Evolutionary conservation across 1,140 invertebrate genomes (phyloP), one percentile per base, ranked within the genome.

Genomic region (Drosophila eugracilis): DNA sequence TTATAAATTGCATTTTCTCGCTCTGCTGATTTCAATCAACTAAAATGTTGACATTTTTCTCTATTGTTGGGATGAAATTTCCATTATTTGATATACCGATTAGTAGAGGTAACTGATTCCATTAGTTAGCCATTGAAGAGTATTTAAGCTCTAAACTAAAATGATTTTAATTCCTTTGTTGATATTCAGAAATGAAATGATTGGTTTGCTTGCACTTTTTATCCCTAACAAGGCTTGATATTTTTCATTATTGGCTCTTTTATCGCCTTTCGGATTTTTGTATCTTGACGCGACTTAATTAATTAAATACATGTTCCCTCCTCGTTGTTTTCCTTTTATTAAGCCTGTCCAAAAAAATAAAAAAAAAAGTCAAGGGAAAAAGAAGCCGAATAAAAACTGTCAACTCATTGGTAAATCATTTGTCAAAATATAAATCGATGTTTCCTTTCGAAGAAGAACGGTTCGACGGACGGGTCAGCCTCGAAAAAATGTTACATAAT

Each of bases 391-490:
- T 41, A 58, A 83, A 86, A 75, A 78, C 52, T 86, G 83, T 86
- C 83, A 86, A 86, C 78, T 86, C 83, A 86, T 88, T 88, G 73
- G 73, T 72, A 65, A 69, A 83, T 86, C 83, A 86, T 86, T 86
- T 86, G 83, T 86, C 83, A 86, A 86, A 88, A 86, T 86, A 88
- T 88, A 85, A 85, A 86, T 81, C 81, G 81, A 84, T 70, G 66
- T 58, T 66, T 72, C 60, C 62, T 28, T 58, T 47, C 59, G 41
- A 10, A 17, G 41, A 10, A 17, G 57, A 42, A 63, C 32, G 44
- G 24, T 44, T 44, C 14, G 49, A 32, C 22, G 19, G 49, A 32
- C 22, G 57, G 63, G 55, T 63, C 36, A 41, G 45, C 47, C 62
- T 55, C 32, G 5, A 54, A 41, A 55, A 86, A 86, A 83, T 78